Conservation (phyloP, 2,797 vertebrate genomes). For the Luscinia luscinia region DNA sequence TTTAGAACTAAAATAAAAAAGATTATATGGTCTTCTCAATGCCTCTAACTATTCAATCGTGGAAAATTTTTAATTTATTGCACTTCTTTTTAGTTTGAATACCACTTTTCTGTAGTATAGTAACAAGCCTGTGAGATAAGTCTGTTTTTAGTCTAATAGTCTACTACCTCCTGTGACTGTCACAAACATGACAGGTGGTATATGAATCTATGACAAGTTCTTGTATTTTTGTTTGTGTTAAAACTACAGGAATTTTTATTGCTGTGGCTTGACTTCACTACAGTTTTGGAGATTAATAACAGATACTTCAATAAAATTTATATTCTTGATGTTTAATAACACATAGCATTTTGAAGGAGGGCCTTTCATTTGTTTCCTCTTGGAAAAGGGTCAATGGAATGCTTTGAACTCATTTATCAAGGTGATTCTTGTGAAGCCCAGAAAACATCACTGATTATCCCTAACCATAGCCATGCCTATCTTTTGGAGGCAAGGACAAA, state of each 20-base stretch:
- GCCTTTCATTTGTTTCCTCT: background rate
- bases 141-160: background rate
- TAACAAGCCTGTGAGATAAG: background rate
- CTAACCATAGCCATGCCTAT: background rate
- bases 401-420: background rate
- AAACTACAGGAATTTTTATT: background rate
- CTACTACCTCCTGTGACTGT: background rate
- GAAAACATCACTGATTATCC: background rate
- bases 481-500: constrained; percentile 10
- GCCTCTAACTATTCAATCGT: background rate
- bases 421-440: background rate
- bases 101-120: background rate
- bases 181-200: background rate
- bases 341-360: background rate
- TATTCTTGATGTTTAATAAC: background rate
- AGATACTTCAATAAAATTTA: background rate
- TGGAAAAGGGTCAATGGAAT: background rate
- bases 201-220: background rate
- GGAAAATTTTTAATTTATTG: background rate
- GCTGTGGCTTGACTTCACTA: background rate
- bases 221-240: background rate
- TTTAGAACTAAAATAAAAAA: background rate
- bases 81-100: background rate
- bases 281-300: background rate
- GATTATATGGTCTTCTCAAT: background rate